These are phyloP conservation scores for Propithecus deckenii DNA, from an alignment of 2,797 vertebrate genomes.

Conservation along the genomic window DNA sequence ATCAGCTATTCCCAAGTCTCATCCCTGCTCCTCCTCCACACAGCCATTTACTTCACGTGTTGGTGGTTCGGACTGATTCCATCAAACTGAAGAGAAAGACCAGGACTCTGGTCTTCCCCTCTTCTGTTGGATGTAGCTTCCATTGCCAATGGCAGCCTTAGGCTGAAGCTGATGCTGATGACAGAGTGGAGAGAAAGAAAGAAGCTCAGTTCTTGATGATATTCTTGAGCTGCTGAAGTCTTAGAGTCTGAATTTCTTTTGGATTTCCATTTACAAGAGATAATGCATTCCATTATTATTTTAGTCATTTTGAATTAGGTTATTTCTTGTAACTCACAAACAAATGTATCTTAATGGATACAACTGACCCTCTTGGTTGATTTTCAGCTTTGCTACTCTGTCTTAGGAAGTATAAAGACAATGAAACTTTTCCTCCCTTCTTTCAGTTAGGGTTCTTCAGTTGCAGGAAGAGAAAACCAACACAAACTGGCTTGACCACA, in stretches of 20 bases:
- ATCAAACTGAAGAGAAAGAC: neutral
- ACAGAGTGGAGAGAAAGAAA: neutral
- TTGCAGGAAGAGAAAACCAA: neutral
- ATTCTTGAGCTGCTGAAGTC: neutral
- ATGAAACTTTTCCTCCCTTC: neutral
- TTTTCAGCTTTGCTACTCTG: neutral
- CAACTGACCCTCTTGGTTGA: neutral
- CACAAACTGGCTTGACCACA: neutral
- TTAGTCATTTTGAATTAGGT: neutral
- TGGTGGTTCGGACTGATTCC: neutral
- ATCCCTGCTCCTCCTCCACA: neutral
- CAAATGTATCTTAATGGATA: neutral
- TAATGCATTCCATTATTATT: neutral
- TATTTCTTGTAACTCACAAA: neutral
- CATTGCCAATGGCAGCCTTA: neutral
- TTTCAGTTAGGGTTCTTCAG: neutral
- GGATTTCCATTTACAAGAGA: neutral
- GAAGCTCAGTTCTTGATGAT: neutral
- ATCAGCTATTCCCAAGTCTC: neutral
- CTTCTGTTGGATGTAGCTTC: neutral
- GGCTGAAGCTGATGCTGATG: neutral
- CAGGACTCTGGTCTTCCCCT: neutral
- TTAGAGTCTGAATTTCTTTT: neutral
- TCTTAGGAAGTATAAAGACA: neutral
- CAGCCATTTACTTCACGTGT: neutral